A percentile compares a stretch with the other conserved stretches of the same genome.
Conservation (phyloP, 2,888 invertebrate genomes). For the Neuroscelio doddi region DNA sequence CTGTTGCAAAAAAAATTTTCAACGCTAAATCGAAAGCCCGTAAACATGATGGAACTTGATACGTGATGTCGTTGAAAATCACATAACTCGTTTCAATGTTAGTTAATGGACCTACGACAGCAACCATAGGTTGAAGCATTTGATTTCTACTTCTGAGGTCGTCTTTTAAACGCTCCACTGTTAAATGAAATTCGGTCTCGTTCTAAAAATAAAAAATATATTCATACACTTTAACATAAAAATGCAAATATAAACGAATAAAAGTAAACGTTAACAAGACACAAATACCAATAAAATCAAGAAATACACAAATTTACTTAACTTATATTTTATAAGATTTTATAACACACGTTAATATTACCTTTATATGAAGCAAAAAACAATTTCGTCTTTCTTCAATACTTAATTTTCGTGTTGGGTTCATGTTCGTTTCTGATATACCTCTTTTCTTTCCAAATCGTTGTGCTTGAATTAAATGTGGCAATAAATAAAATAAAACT, state of each 20-base stretch:
- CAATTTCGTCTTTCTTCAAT: neutral
- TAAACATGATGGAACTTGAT: constrained; percentile 1
- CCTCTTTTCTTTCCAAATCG: neutral
- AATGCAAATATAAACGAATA: no score
- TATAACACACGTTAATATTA: neutral
- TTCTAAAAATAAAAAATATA: constrained; percentile 6
- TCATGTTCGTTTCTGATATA: neutral
- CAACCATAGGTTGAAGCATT: constrained; percentile 22
- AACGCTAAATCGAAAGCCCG: constrained; percentile 13
- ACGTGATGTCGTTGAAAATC: constrained; percentile 13
- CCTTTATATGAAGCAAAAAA: neutral
- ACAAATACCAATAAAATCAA: no score
- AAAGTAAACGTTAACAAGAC: no score
- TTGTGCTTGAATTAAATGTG: constrained; percentile 10
- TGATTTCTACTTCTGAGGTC: constrained; percentile 14
- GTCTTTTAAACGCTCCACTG: constrained; percentile 3
- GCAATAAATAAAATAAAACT: constrained; percentile 12
- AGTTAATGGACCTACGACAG: constrained; percentile 14
- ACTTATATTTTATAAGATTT: no score
- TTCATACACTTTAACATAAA: neutral
- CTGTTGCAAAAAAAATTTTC: constrained; percentile 5
- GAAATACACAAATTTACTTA: no score
- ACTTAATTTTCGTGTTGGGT: neutral
- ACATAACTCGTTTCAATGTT: constrained; percentile 4
- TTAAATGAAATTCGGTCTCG: constrained; percentile 12